A percentile compares a stretch with the other conserved stretches of the same genome.
phyloP scores from a whole-genome alignment of 2,113 vertebrate species.

The Callipepla californica region DNA sequence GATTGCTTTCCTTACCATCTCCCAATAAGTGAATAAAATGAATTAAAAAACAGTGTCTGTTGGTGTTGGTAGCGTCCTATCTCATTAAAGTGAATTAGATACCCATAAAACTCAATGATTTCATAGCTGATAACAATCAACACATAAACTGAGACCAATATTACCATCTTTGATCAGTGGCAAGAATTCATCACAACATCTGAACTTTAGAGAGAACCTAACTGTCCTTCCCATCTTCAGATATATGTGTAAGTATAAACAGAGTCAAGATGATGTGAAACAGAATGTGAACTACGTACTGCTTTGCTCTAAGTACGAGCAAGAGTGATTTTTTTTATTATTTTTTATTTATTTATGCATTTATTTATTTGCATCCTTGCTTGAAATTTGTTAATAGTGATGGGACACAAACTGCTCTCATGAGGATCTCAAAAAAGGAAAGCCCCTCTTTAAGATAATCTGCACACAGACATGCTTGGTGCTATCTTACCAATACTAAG shows the following conservation, averaged over 20 bases:
- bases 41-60: not conserved
- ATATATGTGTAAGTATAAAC: constrained; percentile 28
- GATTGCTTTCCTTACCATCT: not conserved
- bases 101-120: constrained; percentile 26
- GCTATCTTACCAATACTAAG: not conserved
- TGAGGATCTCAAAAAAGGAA: not conserved
- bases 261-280: not conserved
- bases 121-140: constrained; percentile 5
- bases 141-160: not conserved
- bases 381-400: not conserved
- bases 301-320: not conserved
- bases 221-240: not conserved
- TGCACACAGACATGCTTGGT: not conserved
- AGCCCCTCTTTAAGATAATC: not conserved
- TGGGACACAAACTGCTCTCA: not conserved
- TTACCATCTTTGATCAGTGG: not conserved
- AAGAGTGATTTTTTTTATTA: not conserved
- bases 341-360: too few species aligned
- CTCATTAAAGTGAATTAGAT: not conserved
- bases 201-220: not conserved
- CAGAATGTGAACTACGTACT: constrained; percentile 9
- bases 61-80: not conserved
- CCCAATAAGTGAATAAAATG: not conserved
- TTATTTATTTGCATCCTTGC: not conserved
- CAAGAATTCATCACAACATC: not conserved